Conservation (phyloP, 2,888 invertebrate genomes). For the Cheilosia urbana region DNA sequence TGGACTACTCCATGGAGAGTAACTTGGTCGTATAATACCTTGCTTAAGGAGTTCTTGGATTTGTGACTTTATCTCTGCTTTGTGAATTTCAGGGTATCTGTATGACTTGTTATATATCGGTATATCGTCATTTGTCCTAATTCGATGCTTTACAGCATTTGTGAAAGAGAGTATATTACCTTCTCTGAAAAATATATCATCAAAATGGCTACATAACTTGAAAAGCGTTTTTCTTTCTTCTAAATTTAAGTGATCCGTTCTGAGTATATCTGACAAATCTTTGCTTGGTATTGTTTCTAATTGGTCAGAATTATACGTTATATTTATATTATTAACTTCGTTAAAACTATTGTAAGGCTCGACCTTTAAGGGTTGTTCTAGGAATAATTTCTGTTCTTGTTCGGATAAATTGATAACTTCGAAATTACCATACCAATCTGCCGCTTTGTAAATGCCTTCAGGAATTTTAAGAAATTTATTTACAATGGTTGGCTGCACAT, state of each 20-base stretch:
- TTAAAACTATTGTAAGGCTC: background rate
- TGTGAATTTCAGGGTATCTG: constrained; percentile 24
- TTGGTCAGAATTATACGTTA: background rate
- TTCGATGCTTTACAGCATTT: constrained; percentile 38
- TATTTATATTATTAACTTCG: background rate
- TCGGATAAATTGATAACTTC: constrained; percentile 4
- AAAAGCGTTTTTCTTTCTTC: constrained; percentile 6
- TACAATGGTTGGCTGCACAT: background rate
- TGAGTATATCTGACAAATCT: background rate
- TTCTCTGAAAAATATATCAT: constrained; percentile 23
- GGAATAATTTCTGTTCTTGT: background rate
- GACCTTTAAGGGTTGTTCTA: constrained; percentile 9
- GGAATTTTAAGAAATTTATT: background rate
- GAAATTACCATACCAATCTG: background rate
- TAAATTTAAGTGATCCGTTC: background rate
- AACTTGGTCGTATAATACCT: constrained; percentile 25
- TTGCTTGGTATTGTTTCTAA: background rate
- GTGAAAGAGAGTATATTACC: constrained; percentile 26
- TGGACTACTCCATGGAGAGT: constrained; percentile 23
- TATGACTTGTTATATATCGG: constrained; percentile 15
- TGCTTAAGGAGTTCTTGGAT: constrained; percentile 14
- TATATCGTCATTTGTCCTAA: constrained; percentile 17
- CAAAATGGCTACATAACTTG: background rate
- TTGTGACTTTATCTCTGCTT: constrained; percentile 13
- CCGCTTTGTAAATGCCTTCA: constrained; percentile 2